phyloP scores from a whole-genome alignment of 2,797 vertebrate species.

The Bradypodion ventrale region DNA sequence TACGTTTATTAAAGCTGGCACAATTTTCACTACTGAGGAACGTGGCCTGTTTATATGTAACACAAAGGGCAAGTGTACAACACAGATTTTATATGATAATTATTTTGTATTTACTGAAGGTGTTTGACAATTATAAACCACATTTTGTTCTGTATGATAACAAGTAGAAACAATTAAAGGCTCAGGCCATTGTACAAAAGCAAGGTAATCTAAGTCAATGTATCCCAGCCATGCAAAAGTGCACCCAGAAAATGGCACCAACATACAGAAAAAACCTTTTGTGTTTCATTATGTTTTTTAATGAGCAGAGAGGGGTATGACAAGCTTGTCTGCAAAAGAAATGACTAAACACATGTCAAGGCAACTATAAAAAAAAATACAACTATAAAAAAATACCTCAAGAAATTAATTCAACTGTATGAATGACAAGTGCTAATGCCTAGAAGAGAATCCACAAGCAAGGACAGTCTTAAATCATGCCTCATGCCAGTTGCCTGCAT shows the following conservation, averaged over 20 bases:
- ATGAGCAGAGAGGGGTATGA: background rate
- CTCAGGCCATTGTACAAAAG: background rate
- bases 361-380: slow-evolving; percentile 17
- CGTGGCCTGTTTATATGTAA: background rate
- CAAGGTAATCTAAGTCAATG: background rate
- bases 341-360: background rate
- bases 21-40: background rate
- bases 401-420: background rate
- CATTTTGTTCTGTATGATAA: background rate
- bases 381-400: too few species aligned
- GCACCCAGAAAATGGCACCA: background rate
- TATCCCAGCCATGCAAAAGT: background rate
- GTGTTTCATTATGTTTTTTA: background rate
- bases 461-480: background rate
- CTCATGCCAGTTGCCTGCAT: too few species aligned
- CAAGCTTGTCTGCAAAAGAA: background rate
- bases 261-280: background rate
- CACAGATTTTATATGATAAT: background rate
- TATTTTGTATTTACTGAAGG: too few species aligned
- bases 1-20: background rate
- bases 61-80: background rate
- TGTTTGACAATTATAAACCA: too few species aligned
- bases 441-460: background rate
- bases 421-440: background rate
- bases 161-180: background rate